Percentiles rank a stretch among this genome's conserved stretches.
Evolutionary conservation across 2,113 vertebrate species (phyloP).

Genomic region (Hippocampus barbouri): DNA sequence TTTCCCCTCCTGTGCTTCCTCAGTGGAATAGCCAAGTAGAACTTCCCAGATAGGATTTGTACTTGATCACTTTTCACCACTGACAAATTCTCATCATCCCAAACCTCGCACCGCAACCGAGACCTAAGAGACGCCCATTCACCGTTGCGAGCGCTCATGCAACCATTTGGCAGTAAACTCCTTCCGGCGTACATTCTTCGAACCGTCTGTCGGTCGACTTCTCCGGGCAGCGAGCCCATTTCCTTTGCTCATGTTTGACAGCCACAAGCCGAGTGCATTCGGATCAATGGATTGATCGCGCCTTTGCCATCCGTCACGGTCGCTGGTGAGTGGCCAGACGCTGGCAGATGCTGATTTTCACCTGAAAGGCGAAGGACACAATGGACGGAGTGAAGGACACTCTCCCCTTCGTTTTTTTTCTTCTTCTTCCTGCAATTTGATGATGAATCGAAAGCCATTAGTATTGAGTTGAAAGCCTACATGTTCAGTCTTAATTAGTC

Average conservation of each 20-base stretch:
- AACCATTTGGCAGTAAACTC: too few species aligned
- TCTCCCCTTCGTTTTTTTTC: slow-evolving; percentile 20
- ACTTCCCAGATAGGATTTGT: too few species aligned
- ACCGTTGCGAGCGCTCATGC: too few species aligned
- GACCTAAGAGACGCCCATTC: too few species aligned
- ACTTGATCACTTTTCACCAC: too few species aligned
- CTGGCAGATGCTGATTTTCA: slow-evolving; percentile 27
- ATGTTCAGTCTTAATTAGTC: slow-evolving; percentile 69
- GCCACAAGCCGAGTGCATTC: not conserved
- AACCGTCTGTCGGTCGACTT: too few species aligned
- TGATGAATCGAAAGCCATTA: slow-evolving; percentile 73
- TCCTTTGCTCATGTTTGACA: not conserved
- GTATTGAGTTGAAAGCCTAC: slow-evolving; percentile 45
- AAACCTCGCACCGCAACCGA: too few species aligned
- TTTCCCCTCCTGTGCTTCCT: slow-evolving; percentile 41
- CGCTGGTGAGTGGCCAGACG: not conserved
- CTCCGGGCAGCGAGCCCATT: not conserved
- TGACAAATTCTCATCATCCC: too few species aligned
- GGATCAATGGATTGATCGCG: slow-evolving; percentile 42
- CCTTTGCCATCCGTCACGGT: slow-evolving; percentile 13
- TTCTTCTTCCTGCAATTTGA: slow-evolving; percentile 42
- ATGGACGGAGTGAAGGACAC: slow-evolving; percentile 23
- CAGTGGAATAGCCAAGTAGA: slow-evolving; percentile 48
- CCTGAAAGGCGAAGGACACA: slow-evolving; percentile 26
- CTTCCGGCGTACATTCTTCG: too few species aligned